phyloP scores from a whole-genome alignment of 2,888 invertebrate genomes.

The Parascotia fuliginaria region DNA sequence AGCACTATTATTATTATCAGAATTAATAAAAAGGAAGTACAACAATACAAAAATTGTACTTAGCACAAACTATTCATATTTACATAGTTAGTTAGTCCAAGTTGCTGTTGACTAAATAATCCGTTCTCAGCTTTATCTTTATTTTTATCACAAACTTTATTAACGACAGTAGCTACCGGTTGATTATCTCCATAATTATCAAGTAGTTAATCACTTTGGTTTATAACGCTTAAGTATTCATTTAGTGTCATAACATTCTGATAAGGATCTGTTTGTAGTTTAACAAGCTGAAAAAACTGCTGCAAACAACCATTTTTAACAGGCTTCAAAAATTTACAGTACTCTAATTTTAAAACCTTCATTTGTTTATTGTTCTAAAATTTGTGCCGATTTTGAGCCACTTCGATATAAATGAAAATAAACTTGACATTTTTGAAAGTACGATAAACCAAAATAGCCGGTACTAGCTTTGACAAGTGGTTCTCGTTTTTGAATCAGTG shows the following conservation, averaged over 20 bases:
- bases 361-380: no score
- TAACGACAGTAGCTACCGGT: conserved; percentile 27
- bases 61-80: no score
- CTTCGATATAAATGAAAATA: no score
- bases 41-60: no score
- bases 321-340: no score
- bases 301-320: no score
- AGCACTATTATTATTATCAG: no score
- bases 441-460: neutral
- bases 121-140: conserved; percentile 29
- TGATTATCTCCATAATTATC: conserved; percentile 31
- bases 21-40: no score
- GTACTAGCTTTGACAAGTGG: conserved; percentile 29
- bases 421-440: no score
- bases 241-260: conserved; percentile 23
- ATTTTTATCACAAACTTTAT: conserved; percentile 35
- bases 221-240: conserved; percentile 20
- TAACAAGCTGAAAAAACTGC: neutral
- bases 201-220: conserved; percentile 28
- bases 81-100: no score
- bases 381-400: no score
- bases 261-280: conserved; percentile 21
- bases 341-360: no score
- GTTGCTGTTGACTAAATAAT: conserved; percentile 25
- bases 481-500: conserved; percentile 22